These are phyloP conservation scores for Euleptes europaea DNA, from an alignment of 2,113 vertebrate species.

Conservation along the genomic window DNA sequence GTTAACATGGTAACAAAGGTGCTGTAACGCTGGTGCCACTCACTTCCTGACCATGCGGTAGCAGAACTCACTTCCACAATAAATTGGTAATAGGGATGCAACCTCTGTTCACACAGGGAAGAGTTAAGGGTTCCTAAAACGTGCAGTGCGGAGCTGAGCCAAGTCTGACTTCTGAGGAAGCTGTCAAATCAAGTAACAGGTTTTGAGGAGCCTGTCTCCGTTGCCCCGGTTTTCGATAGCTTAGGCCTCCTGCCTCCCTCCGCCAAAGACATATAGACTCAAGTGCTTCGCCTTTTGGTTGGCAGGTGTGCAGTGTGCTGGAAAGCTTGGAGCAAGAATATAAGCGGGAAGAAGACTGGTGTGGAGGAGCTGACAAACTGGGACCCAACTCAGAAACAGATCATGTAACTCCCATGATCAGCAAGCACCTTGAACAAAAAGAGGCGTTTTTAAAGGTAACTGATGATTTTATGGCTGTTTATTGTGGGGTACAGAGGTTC, in stretches of 20 bases:
- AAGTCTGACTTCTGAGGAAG: not conserved
- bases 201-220: too few species aligned
- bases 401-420: constrained; percentile 97
- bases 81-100: not conserved
- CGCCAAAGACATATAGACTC: not conserved
- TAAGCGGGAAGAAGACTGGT: constrained; percentile 98
- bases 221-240: not conserved
- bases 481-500: not conserved
- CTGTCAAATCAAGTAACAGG: not conserved
- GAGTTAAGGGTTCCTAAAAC: not conserved
- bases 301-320: constrained; percentile 94
- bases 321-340: constrained; percentile 99
- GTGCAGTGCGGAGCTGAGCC: not conserved
- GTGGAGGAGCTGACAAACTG: constrained; percentile 95
- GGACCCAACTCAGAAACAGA: constrained; percentile 97
- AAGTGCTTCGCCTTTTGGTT: not conserved
- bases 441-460: constrained; percentile 95
- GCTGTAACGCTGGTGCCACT: too few species aligned
- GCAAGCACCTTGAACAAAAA: constrained; percentile 97
- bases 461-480: not conserved
- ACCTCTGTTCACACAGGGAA: not conserved
- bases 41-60: not conserved
- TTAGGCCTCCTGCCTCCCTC: not conserved
- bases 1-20: too few species aligned
- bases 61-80: not conserved